Base-by-base conservation (phyloP, 1,140 invertebrate species). In the Drosophila serrata region DNA sequence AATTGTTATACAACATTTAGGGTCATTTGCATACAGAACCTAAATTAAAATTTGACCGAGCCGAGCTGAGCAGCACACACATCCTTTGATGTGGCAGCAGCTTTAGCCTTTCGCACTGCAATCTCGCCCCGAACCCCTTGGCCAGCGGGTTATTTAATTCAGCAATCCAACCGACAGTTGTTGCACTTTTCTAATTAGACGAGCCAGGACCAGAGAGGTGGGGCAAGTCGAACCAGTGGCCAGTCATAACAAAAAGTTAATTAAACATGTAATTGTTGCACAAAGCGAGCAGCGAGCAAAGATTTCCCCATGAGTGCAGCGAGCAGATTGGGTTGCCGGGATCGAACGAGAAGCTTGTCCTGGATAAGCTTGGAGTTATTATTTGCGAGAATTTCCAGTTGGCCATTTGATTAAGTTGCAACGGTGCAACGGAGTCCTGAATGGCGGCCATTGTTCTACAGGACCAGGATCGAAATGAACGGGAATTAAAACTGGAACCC, bases 221-320 rank as follows among this genome's bases (percentile, higher is more conserved):
- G n/a, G n/a, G n/a, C n/a, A n/a, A 53, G 15, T 13, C 24, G 49
- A 31, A 29, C n/a, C 31, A 37, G 39, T 48, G 37, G 48, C 46
- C 64, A 75, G 75, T 82, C 82, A 86, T 82, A 86, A 86, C 79
- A 86, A 79, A 82, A 86, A 86, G 73, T 90, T 88, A 88, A 88
- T 88, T 88, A 88, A 82, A 87, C 80, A 80, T 88, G 84, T 87
- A 87, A 87, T 87, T 87, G 82, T 74, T 79, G 79, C 75, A n/a
- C 78, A 74, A 49, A 17, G 46, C 77, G 58, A 62, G 65, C 53
- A 58, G 33, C 67, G 51, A n/a, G 73, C 75, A 67, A 70, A 55
- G 79, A 65, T 76, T 82, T 82, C 42, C 35, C 70, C 65, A 48
- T 49, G 40, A 56, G 55, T 40, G 24, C 56, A 43, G 56, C 43